These are phyloP conservation scores for Rhinolophus ferrumequinum DNA, from an alignment of 2,113 vertebrate species.

Conservation along the genomic window DNA sequence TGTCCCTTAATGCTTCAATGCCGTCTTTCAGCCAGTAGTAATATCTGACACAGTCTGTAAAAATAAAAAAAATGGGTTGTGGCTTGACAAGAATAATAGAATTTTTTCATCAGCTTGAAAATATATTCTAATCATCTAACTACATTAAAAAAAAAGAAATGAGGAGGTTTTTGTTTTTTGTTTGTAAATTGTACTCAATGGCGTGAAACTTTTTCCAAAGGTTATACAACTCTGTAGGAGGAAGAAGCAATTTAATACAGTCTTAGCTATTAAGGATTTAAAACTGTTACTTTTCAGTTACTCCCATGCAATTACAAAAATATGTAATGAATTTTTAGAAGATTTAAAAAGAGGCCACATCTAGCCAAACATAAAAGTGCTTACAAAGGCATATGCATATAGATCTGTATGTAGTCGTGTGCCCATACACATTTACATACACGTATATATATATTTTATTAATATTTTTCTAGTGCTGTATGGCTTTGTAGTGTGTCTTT, in stretches of 20 bases:
- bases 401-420: not conserved
- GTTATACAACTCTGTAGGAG: constrained; percentile 31
- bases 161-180: not conserved
- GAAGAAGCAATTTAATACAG: constrained; percentile 39
- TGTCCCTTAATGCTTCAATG: constrained; percentile 30
- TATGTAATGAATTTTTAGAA: constrained; percentile 56
- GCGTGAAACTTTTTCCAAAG: constrained; percentile 50
- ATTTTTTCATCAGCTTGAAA: constrained; percentile 71
- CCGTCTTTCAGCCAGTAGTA: constrained; percentile 45
- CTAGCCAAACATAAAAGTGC: constrained; percentile 59
- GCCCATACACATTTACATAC: not conserved
- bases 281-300: constrained; percentile 65
- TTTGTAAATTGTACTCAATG: constrained; percentile 51
- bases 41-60: not conserved
- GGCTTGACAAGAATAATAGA: constrained; percentile 27
- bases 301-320: constrained; percentile 64
- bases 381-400: not conserved
- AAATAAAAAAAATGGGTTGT: not conserved
- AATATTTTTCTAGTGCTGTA: not conserved
- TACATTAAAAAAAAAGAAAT: not conserved
- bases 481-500: not conserved
- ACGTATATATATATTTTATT: not conserved
- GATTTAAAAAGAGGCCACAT: not conserved
- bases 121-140: constrained; percentile 36
- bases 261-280: constrained; percentile 62